Conservation (phyloP, 2,113 vertebrate species). For the Hydrolagus affinis region DNA sequence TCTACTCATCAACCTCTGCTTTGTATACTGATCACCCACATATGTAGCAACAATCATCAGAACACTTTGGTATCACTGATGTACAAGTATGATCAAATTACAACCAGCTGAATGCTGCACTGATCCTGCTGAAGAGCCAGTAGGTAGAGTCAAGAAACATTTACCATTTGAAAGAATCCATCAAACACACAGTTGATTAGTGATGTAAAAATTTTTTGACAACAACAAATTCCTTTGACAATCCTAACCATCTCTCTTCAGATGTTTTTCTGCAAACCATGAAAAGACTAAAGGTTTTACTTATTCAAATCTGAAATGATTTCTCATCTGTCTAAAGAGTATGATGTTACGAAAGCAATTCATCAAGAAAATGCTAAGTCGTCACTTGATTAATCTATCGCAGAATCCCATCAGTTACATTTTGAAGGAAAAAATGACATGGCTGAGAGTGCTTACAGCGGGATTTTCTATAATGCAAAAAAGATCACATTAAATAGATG, state of each 20-base stretch:
- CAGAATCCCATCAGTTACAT: slow-evolving; percentile 24
- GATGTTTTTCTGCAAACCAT: not conserved
- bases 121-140: not conserved
- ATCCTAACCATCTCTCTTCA: not conserved
- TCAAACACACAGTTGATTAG: slow-evolving; percentile 18
- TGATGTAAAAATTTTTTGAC: slow-evolving; percentile 11
- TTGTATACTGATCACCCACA: too few relatives aligned
- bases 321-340: slow-evolving; percentile 23
- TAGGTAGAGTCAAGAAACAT: not conserved
- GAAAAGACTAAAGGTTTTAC: slow-evolving; percentile 9
- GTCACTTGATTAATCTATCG: slow-evolving; percentile 19
- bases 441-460: slow-evolving; percentile 27
- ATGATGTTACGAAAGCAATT: slow-evolving; percentile 21
- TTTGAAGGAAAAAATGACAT: slow-evolving; percentile 27
- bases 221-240: slow-evolving; percentile 1
- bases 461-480: slow-evolving; percentile 17
- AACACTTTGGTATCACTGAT: not conserved
- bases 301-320: slow-evolving; percentile 23
- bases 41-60: too few relatives aligned
- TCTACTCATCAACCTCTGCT: too few relatives aligned
- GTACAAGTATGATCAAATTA: not conserved
- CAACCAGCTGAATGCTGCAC: not conserved
- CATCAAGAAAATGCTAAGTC: slow-evolving; percentile 28
- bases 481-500: slow-evolving; percentile 27
- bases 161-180: slow-evolving; percentile 14